phyloP scores from a whole-genome alignment of 2,797 vertebrate genomes.

The Mormyrus hasselquistii region DNA sequence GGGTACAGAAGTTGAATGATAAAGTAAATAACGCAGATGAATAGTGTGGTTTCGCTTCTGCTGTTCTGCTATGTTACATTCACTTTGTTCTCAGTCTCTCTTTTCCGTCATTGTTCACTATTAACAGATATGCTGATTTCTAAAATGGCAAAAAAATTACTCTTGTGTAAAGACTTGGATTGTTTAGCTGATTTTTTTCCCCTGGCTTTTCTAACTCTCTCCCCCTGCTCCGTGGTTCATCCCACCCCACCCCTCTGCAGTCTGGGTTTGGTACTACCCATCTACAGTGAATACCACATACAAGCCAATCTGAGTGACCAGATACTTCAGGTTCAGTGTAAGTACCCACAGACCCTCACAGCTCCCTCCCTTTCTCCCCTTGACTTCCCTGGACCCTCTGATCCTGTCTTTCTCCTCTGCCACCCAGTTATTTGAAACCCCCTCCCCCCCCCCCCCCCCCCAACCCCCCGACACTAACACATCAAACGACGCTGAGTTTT shows the following conservation, averaged over 20 bases:
- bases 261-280: constrained; percentile 90
- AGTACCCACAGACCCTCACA: constrained; percentile 68
- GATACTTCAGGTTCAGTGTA: constrained; percentile 99
- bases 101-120: neutral
- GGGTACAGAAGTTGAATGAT: neutral
- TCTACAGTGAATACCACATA: constrained; percentile 95
- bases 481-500: too few species aligned
- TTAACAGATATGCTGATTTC: neutral
- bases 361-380: neutral
- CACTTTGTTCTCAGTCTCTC: neutral
- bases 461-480: too few species aligned
- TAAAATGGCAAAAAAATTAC: neutral
- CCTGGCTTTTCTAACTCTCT: neutral
- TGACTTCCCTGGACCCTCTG: constrained; percentile 12
- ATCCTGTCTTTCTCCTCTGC: constrained; percentile 22
- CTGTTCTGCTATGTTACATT: neutral
- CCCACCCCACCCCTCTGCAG: constrained; percentile 56
- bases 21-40: neutral
- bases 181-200: constrained; percentile 8
- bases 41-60: neutral
- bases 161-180: neutral
- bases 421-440: constrained; percentile 43
- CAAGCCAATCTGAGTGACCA: constrained; percentile 97
- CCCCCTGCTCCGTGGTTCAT: neutral
- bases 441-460: neutral